Evolutionary conservation across 2,888 invertebrate species (phyloP), one percentile per base, ranked within the genome.

Genomic region (Zele albiditarsus): DNA sequence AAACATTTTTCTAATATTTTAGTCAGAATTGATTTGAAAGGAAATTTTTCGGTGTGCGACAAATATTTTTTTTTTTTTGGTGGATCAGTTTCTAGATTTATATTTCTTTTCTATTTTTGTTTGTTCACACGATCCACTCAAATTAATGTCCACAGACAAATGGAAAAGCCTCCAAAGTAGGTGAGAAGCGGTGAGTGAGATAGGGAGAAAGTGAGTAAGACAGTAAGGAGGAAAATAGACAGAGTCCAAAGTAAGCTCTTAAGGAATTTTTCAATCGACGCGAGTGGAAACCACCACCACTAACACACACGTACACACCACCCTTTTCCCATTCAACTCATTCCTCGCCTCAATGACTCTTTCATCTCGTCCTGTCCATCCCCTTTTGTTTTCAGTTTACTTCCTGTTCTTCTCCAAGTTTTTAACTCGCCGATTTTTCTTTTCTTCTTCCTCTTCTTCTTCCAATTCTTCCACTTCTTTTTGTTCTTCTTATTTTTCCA

Each of bases 401-500:
- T 53, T 53, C 20, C 6, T 53, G 6, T 53, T n/a, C 20, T n/a
- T 53, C 2, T 23, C 20, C 5, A 23, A 8, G 8, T 53, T 20
- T 53, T 27, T 33, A 27, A 53, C 65, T 65, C 33, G 42, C 25
- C 77, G 46, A 42, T 27, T 62, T 42, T 63, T 62, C 20, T 38
- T 60, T 65, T 46, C 25, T 57, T 72, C 62, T 23, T 46, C 60
- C 58, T 49, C 16, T 62, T 71, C 53, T 46, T 63, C 42, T 38
- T 58, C 60, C 60, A 42, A 46, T 62, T 67, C 67, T 53, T 58
- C 31, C 60, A 31, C 72, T n/a, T 78, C 79, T 82, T 78, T 78
- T 77, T 82, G 23, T 67, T 67, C 72, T 23, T 78, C 80, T 81
- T 78, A 79, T 78, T 83, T 78, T 80, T 77, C 80, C 79, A 78